phyloP scores from a whole-genome alignment of 2,113 vertebrate species.

The Carollia perspicillata region DNA sequence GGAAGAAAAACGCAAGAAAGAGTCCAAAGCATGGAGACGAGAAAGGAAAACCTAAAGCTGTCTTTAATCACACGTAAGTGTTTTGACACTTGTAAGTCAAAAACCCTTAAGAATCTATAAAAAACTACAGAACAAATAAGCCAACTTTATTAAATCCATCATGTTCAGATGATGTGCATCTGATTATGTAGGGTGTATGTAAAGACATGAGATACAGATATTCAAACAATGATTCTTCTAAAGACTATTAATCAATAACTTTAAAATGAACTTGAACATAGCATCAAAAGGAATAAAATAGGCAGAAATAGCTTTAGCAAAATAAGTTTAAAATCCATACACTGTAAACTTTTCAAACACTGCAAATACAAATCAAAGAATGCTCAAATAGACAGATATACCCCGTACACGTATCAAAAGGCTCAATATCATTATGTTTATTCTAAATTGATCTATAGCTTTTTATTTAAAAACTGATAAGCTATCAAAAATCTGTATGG shows the following conservation, averaged over 20 bases:
- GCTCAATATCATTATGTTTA: background rate
- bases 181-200: background rate
- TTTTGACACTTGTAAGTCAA: background rate
- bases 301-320: background rate
- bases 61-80: background rate
- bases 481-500: background rate
- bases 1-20: background rate
- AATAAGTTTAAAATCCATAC: background rate
- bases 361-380: background rate
- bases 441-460: background rate
- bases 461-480: background rate
- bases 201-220: background rate
- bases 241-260: background rate
- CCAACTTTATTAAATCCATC: background rate
- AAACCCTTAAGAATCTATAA: background rate
- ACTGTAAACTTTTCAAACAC: background rate
- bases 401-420: background rate
- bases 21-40: background rate
- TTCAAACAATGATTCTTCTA: background rate
- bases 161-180: background rate
- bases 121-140: background rate
- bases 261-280: background rate
- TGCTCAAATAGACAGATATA: background rate
- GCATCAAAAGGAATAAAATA: background rate
- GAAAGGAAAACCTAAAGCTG: background rate